phyloP scores from a whole-genome alignment of 2,113 vertebrate species.

The Isurus oxyrinchus region DNA sequence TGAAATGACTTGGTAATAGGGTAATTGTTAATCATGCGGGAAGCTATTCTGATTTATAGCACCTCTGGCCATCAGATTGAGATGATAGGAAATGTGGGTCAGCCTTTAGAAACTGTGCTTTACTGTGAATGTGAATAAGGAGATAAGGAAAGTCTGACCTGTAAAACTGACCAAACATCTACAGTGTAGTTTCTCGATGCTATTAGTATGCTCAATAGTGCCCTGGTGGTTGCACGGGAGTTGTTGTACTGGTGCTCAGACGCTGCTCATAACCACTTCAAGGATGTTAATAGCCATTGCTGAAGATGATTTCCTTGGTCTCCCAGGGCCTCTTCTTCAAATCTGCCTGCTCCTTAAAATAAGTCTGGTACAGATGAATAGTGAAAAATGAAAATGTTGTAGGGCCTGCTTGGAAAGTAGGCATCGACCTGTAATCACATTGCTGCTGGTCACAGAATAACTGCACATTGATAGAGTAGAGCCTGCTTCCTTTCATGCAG shows the following conservation, averaged over 20 bases:
- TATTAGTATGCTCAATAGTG: not conserved
- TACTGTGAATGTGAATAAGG: not conserved
- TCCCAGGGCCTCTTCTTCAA: not conserved
- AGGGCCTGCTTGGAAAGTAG: not conserved
- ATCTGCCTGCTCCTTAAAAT: not conserved
- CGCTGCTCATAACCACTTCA: not conserved
- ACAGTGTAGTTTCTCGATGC: not conserved
- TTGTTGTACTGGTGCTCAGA: not conserved
- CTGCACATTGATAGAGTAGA: not conserved
- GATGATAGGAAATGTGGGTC: not conserved
- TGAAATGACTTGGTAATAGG: constrained; percentile 17
- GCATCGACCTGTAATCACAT: not conserved
- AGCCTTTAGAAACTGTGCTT: not conserved
- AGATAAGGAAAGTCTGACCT: not conserved
- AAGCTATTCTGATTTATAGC: not conserved
- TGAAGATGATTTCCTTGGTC: not conserved
- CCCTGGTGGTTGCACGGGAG: not conserved
- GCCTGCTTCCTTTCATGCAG: not conserved
- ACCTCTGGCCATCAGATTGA: not conserved
- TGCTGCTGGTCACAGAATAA: not conserved
- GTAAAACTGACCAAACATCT: not conserved
- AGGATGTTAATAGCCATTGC: not conserved
- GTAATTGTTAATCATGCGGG: not conserved
- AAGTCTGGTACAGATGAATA: not conserved
- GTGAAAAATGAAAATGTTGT: not conserved